Percentiles rank a stretch among this genome's conserved stretches.
phyloP scores from a whole-genome alignment of 53 echinoderm and acorn worm genomes.

The Holothuria scabra region DNA sequence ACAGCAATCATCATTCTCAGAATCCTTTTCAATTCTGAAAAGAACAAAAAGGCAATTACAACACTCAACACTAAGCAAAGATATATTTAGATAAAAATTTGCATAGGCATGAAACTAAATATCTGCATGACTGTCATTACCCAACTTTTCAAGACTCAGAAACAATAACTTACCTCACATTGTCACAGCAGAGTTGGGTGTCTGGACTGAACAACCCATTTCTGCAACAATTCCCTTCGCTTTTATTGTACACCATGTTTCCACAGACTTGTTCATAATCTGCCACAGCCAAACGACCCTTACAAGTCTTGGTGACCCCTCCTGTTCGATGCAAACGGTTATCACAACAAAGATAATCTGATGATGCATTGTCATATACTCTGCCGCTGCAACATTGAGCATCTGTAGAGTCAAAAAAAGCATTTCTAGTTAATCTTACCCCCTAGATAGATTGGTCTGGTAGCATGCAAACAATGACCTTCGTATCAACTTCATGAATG shows the following conservation, averaged over 20 bases:
- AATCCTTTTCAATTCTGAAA: conserved; percentile 4
- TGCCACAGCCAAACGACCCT: conserved; percentile 10
- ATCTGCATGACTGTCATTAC: too few relatives aligned
- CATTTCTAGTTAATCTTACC: not conserved
- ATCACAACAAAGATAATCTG: conserved; percentile 6
- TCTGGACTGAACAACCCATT: not conserved
- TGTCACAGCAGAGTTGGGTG: conserved; percentile 18
- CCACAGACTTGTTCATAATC: conserved; percentile 29
- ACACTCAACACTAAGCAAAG: too few relatives aligned
- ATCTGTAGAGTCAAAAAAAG: not conserved
- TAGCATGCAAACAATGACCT: too few relatives aligned
- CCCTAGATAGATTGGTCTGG: too few relatives aligned
- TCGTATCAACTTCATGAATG: too few relatives aligned
- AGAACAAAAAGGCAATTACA: not conserved
- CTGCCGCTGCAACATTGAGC: conserved; percentile 2
- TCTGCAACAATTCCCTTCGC: conserved; percentile 9
- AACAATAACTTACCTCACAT: conserved; percentile 6
- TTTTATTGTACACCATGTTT: not conserved
- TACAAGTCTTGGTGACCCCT: not conserved
- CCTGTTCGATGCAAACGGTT: not conserved
- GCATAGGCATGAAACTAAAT: too few relatives aligned
- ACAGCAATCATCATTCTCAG: not conserved
- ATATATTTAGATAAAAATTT: too few relatives aligned
- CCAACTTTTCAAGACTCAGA: not conserved
- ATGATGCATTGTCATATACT: not conserved